Base-by-base conservation (phyloP, 2,888 invertebrate genomes). In the Dryobota labecula region DNA sequence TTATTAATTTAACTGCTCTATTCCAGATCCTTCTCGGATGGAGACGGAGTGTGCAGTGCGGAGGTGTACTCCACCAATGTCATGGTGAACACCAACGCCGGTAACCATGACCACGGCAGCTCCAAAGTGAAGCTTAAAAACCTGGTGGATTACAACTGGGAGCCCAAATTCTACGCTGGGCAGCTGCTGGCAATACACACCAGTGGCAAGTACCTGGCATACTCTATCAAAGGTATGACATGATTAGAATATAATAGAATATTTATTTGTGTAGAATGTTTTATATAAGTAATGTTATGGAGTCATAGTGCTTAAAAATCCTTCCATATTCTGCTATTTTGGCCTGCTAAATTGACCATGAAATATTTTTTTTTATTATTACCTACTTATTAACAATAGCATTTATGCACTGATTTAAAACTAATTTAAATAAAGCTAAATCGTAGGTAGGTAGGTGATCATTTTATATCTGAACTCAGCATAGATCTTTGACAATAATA, bases 111-210 rank as follows among this genome's bases (percentile, higher is more conserved):
- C 87, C 98, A 98, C 88, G 98, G 98, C 57, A 98, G 98, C 90
- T 98, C 98, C 0, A 98, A 98, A 95, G 98, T 99, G 38, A 99
- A 98, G 90, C 97, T 99, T 57, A 98, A 98, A 88, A 98, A 98
- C 91, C 97, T 99, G 61, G 99, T 99, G 33, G 99, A 99, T 89
- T 99, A 98, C 92, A 98, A 98, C 83, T 99, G 99, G 99, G 99
- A 99, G 91, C 97, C 98, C 58, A 97, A 98, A 86, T 98, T 98
- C 90, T 98, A 99, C 88, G 96, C 97, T 0, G 99, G 99, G 0
- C 98, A 98, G 90, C 95, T 99, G 73, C 97, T 99, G 53, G 98
- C 99, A 15, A 97, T 98, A 54, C 99, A 99, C 92, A 97, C 98
- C 87, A 97, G 97, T 88, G 98, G 98, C 69, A 97, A 98, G 88